These are phyloP conservation scores for Dryobates pubescens DNA, from an alignment of 2,797 vertebrate genomes.

Conservation along the genomic window DNA sequence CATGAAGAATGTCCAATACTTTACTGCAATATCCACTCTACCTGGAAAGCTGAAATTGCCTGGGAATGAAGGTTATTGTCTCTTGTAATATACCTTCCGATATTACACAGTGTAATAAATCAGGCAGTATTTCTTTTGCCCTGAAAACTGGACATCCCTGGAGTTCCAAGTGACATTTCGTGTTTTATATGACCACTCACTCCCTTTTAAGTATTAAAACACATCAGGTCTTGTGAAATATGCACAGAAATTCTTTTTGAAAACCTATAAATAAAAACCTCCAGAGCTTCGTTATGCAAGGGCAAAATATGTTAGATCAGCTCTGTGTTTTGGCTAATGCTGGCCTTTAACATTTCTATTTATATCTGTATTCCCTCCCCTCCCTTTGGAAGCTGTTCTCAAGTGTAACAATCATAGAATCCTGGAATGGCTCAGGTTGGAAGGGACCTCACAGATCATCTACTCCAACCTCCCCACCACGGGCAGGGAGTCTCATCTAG, in stretches of 20 bases:
- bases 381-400: not conserved
- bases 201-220: constrained; percentile 61
- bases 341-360: not conserved
- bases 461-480: too few species aligned
- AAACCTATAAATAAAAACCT: constrained; percentile 6
- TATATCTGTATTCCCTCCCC: not conserved
- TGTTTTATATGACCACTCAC: constrained; percentile 62
- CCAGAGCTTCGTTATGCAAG: not conserved
- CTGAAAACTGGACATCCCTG: constrained; percentile 65
- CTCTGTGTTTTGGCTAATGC: not conserved
- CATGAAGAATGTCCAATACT: constrained; percentile 64
- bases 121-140: constrained; percentile 62
- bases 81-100: constrained; percentile 66
- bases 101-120: constrained; percentile 71
- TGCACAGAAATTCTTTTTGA: not conserved
- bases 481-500: too few species aligned
- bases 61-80: constrained; percentile 70
- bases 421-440: too few species aligned
- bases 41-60: constrained; percentile 73
- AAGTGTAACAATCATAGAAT: not conserved
- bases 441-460: too few species aligned
- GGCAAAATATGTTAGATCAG: not conserved
- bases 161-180: constrained; percentile 75
- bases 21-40: constrained; percentile 70
- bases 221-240: constrained; percentile 47